These are phyloP conservation scores for Gastrophryne carolinensis DNA, from an alignment of 2,797 vertebrate species.

Conservation along the genomic window DNA sequence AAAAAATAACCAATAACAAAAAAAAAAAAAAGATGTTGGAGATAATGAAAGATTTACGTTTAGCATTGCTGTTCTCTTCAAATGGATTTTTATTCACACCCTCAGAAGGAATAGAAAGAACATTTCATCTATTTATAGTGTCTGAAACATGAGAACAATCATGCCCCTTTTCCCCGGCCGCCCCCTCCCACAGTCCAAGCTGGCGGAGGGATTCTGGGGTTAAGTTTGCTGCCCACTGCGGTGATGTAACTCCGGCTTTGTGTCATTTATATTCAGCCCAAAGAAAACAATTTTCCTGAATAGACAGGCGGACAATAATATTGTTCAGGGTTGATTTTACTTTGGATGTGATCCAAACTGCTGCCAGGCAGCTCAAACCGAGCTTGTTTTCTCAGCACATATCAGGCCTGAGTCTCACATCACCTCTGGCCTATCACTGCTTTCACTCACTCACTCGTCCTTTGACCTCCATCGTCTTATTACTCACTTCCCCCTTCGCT, in stretches of 20 bases:
- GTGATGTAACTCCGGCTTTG: slow-evolving; percentile 88
- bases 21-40: not conserved
- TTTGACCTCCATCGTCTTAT: not conserved
- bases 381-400: slow-evolving; percentile 15
- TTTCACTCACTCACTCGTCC: slow-evolving; percentile 5
- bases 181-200: slow-evolving; percentile 30
- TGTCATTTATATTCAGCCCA: slow-evolving; percentile 79
- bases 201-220: slow-evolving; percentile 47
- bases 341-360: slow-evolving; percentile 80
- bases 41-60: not conserved
- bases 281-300: slow-evolving; percentile 77
- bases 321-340: slow-evolving; percentile 80
- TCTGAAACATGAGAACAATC: slow-evolving; percentile 47
- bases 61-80: slow-evolving; percentile 16
- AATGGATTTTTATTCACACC: slow-evolving; percentile 46
- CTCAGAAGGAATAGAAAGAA: slow-evolving; percentile 43
- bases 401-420: slow-evolving; percentile 55
- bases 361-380: slow-evolving; percentile 70
- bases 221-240: slow-evolving; percentile 71
- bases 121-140: slow-evolving; percentile 51
- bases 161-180: slow-evolving; percentile 41
- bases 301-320: slow-evolving; percentile 83
- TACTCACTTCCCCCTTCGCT: not conserved
- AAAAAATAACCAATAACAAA: too few relatives aligned
- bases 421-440: slow-evolving; percentile 8